These are phyloP conservation scores for Callithrix jacchus DNA, from an alignment of 2,113 vertebrate species.

Conservation along the genomic window DNA sequence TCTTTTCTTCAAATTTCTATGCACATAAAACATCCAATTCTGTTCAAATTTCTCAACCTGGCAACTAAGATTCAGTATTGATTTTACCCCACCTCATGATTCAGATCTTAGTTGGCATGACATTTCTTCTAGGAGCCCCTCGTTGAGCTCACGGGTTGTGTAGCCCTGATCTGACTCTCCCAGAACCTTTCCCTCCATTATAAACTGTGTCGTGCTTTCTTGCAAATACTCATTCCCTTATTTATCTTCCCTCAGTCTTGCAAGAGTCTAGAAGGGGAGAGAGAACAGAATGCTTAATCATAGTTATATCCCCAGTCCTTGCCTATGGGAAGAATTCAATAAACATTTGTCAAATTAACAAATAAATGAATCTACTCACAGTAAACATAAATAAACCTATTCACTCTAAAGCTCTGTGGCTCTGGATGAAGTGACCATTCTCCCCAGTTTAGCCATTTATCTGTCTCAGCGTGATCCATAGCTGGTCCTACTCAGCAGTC, in stretches of 20 bases:
- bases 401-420: neutral
- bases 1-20: slow-evolving; percentile 23
- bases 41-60: neutral
- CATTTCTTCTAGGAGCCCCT: neutral
- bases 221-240: neutral
- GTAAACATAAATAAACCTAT: neutral
- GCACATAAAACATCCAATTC: neutral
- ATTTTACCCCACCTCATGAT: neutral
- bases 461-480: neutral
- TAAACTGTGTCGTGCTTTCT: neutral
- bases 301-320: neutral
- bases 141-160: neutral
- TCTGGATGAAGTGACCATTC: neutral
- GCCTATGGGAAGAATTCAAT: neutral
- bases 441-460: neutral
- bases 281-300: neutral
- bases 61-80: neutral
- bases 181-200: neutral
- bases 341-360: neutral
- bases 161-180: neutral
- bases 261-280: neutral
- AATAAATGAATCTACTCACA: slow-evolving; percentile 5
- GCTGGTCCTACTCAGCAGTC: neutral
- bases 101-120: neutral
- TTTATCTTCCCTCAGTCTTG: neutral